These are phyloP conservation scores for Stichopus horrens DNA, from an alignment of 53 echinoderm and acorn worm species.

Conservation along the genomic window DNA sequence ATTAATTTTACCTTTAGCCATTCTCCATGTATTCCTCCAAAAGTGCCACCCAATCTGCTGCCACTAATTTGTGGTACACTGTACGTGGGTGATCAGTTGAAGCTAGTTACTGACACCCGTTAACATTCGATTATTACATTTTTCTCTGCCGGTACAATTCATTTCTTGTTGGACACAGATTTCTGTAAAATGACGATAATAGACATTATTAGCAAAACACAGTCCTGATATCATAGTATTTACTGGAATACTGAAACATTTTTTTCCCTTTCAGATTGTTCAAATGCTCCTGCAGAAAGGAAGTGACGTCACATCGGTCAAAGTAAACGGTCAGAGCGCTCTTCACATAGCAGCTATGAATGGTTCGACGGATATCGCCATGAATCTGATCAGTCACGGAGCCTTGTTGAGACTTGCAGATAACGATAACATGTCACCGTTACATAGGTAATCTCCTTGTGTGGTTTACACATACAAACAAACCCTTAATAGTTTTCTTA, in stretches of 20 bases:
- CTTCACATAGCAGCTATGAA: conserved; percentile 68
- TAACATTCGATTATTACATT: not conserved
- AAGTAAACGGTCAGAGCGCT: conserved; percentile 57
- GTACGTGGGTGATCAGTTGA: not conserved
- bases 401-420: conserved; percentile 55
- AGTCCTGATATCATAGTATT: too few relatives aligned
- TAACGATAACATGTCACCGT: conserved; percentile 72
- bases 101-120: not conserved
- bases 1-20: too few relatives aligned
- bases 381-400: conserved; percentile 55
- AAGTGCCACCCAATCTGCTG: too few relatives aligned
- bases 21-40: too few relatives aligned
- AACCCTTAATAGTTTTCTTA: too few relatives aligned
- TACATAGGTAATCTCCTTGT: conserved; percentile 57
- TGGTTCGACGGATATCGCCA: conserved; percentile 61
- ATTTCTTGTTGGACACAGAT: too few relatives aligned
- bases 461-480: too few relatives aligned
- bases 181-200: too few relatives aligned
- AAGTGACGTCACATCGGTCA: conserved; percentile 50
- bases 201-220: too few relatives aligned
- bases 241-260: not conserved
- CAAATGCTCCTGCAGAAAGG: conserved; percentile 49
- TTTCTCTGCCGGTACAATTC: too few relatives aligned
- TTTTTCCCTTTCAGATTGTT: conserved; percentile 30
- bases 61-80: too few relatives aligned